Evolutionary conservation across 2,888 invertebrate genomes (phyloP), one percentile per base, ranked within the genome.

Genomic region (Lomographa bimaculata): DNA sequence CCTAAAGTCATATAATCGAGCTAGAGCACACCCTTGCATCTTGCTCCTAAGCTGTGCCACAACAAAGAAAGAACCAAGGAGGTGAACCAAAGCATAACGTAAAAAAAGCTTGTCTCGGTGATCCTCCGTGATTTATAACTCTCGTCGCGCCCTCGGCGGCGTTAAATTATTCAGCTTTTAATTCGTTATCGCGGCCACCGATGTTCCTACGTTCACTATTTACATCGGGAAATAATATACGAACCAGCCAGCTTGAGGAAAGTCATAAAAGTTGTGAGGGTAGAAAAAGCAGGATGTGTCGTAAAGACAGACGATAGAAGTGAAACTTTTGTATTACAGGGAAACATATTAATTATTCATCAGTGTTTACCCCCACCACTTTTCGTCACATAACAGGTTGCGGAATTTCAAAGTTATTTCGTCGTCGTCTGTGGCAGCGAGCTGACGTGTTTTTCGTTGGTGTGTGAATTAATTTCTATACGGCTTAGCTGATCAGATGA

Each of bases 161-260:
- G 77, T 80, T 86, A 85, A 82, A 86, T 86, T 83, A 87, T 89
- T 86, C 83, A 85, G 74, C 76, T 81, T 86, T 86, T 86, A 87
- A 87, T 86, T 86, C 79, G 78, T 83, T 82, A 89, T 84, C 81
- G 74, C 77, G 73, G 71, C 78, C 73, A 73, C 78, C 69, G 69
- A 69, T 70, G 78, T 77, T 77, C 67, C 73, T 74, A 65, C 69
- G 69, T 72, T 79, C 74, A 81, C 81, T 84, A 84, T 84, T 84
- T 81, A 82, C 81, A 74, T 68, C 68, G 68, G 61, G 66, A 76
- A 76, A 84, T 85, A 79, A 83, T 83, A 83, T 78, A 81, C 73
- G 69, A 64, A 71, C 64, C 60, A 49, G 61, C 65, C 57, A 46
- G 43, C 63, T 66, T 58, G 50, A 46, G 64, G 67, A 65, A 60